Evolutionary conservation across 2,113 vertebrate species (phyloP), one percentile per base, ranked within the genome.

Genomic region (Isichthys henryi): DNA sequence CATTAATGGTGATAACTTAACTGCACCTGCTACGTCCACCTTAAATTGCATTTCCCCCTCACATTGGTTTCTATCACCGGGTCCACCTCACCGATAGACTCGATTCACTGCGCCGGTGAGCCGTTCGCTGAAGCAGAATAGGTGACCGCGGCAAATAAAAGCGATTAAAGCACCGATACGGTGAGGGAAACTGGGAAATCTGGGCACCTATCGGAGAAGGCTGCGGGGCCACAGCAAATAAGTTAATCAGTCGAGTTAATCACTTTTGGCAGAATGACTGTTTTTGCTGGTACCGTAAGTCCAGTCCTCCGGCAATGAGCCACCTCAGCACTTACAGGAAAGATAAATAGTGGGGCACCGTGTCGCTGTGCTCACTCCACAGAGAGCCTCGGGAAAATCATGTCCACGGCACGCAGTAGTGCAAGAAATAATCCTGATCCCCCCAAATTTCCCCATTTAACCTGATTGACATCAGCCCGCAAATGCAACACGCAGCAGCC

Each of bases 381-480:
- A 15, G 31, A 89, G 39, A 49, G 13, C 31, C 43, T 4, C 52
- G 5, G 39, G 5, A 85, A 58, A 62, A 85, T 62, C 49, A 56
- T 27, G 80, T 84, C 83, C 43, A 58, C 50, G n/a, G 21, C 31
- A 58, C 13, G 35, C 50, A 43, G 92, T 92, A 93, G 89, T 88
- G 88, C 56, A 3, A 53, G n/a, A 77, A 5, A 58, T 80, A 80
- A 77, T 77, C 15, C 70, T 13, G 13, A 39, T 66, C 31, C 15
- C 52, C 66, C 58, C 5, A 23, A 35, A 80, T 27, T 17, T 77
- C 90, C 45, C 45, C 43, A 43, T 49, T 52, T 45, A 86, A 85
- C 80, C 17, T 39, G 87, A 85, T 92, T 93, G 93, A 92, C 93
- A 92, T 92, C 93, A 92, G 91, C 74, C 84, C 17, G 39, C 49